These are phyloP conservation scores for Drosophila malerkotliana DNA, from an alignment of 1,140 invertebrate species.

Conservation along the genomic window DNA sequence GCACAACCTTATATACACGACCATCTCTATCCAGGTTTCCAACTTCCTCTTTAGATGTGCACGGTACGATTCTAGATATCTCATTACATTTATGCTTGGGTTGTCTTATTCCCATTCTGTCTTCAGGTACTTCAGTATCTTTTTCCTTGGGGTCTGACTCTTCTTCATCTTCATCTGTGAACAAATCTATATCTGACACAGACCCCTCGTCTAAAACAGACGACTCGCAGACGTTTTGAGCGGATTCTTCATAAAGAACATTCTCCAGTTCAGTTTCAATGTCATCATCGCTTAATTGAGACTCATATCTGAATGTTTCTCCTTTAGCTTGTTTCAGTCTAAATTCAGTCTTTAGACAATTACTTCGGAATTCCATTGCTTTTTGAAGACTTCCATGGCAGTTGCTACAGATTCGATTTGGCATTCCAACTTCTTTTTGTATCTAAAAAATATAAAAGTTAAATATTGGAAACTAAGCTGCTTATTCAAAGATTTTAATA, in stretches of 20 bases:
- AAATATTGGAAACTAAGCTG: neutral
- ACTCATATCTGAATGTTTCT: neutral
- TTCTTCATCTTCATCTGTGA: neutral
- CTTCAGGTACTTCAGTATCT: neutral
- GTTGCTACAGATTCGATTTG: slow-evolving; percentile 34
- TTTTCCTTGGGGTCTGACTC: too few relatives aligned
- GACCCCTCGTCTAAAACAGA: neutral
- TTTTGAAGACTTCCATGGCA: slow-evolving; percentile 39
- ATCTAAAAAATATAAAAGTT: slow-evolving; percentile 19
- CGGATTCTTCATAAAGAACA: slow-evolving; percentile 29
- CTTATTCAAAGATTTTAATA: too few relatives aligned
- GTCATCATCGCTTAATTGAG: slow-evolving; percentile 20
- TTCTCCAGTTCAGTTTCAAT: slow-evolving; percentile 29
- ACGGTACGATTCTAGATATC: slow-evolving; percentile 9
- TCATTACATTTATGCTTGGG: slow-evolving; percentile 8
- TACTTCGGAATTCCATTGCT: slow-evolving; percentile 53
- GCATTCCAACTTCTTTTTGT: slow-evolving; percentile 17
- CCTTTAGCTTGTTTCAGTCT: slow-evolving; percentile 7
- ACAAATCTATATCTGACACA: neutral
- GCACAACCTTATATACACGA: slow-evolving; percentile 54
- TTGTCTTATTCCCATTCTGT: neutral
- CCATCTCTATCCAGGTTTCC: slow-evolving; percentile 30
- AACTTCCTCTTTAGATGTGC: slow-evolving; percentile 23
- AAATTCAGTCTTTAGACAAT: slow-evolving; percentile 41
- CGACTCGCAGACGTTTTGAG: neutral